Conservation (phyloP, 2,113 vertebrate species). For the Tachysurus vachellii region DNA sequence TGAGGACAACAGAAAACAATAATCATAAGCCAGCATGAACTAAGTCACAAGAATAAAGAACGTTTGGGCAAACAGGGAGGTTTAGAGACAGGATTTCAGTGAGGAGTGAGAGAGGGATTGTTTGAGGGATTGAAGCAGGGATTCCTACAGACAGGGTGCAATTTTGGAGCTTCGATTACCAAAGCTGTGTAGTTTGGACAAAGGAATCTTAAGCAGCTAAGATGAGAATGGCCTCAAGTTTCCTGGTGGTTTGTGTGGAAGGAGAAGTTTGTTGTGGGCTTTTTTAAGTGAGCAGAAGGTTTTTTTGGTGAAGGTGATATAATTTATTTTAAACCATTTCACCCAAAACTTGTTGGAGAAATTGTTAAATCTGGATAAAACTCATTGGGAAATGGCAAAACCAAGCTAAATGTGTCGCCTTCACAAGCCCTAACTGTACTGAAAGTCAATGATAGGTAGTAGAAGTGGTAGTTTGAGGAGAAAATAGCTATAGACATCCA, state of each 20-base stretch:
- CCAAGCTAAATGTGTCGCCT: too few relatives aligned
- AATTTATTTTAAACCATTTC: not conserved
- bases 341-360: too few relatives aligned
- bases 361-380: too few relatives aligned
- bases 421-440: too few relatives aligned
- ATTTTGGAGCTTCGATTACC: not conserved
- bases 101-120: not conserved
- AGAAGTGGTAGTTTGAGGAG: too few relatives aligned
- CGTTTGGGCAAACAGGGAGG: not conserved
- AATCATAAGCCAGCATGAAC: not conserved
- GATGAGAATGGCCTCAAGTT: not conserved
- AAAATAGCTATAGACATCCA: too few relatives aligned
- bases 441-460: too few relatives aligned
- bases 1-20: not conserved
- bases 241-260: not conserved
- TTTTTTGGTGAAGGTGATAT: not conserved
- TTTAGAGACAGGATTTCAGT: not conserved
- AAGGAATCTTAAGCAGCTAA: not conserved
- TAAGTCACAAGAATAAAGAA: not conserved
- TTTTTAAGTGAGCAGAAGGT: not conserved
- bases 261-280: not conserved
- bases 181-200: not conserved
- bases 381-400: too few relatives aligned
- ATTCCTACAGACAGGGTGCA: not conserved
- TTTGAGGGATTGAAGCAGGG: not conserved